Base-by-base conservation (phyloP, 2,888 invertebrate species). In the Hypomecis atomaria region DNA sequence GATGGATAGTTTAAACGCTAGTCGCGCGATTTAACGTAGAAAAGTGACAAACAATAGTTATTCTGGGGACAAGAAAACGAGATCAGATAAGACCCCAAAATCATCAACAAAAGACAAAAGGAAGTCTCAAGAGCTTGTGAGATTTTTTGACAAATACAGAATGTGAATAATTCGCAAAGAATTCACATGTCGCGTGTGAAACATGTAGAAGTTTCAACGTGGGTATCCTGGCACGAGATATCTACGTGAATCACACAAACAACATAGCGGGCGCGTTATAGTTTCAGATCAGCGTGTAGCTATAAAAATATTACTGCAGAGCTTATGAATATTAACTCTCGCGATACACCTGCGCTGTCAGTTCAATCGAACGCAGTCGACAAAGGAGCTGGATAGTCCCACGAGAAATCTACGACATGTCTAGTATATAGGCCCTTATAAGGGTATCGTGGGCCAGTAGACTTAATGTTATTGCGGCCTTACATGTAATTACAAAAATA, bases 141-240 rank as follows among this genome's bases (percentile, higher is more conserved):
- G 61, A 75, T 70, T 71, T 74, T 71, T 73, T 62, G 63, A 61
- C 61, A 74, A 71, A 71, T 65, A 71, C 62, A 65, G 59, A 69
- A 72, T 64, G 77, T 79, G 76, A 78, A 79, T 80, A 81, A 79
- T 79, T 76, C 72, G 69, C 66, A 74, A 78, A 75, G 75, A 81
- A 82, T 79, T 75, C 73, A 67, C 71, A 74, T 73, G 74, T 76
- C 74, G 72, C 71, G 72, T 81, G 77, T 73, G 72, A 77, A 69
- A 73, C 71, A 77, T 73, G 71, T 75, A 75, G 69, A 70, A 79
- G 76, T 77, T 74, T 73, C 68, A 71, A 81, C 78, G 82, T 83
- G 82, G 82, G 82, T 79, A 81, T 78, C 76, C 80, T 83, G 84
- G 82, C 85, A 84, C 78, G 77, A 76, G 73, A 78, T 82, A 78